Conservation (phyloP, 2,797 vertebrate genomes). For the Chelon labrosus region DNA sequence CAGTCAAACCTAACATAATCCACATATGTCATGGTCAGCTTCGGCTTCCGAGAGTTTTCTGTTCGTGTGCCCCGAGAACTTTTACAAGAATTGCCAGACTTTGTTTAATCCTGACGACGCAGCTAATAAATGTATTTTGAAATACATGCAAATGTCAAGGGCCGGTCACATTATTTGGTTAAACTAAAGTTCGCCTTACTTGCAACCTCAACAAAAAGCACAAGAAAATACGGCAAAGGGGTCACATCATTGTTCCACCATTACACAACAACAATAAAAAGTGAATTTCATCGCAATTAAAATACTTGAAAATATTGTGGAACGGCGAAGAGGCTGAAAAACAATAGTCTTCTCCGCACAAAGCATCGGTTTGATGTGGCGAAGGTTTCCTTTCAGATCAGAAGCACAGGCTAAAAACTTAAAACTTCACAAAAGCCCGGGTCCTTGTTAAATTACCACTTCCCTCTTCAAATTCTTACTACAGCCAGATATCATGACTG, state of each 20-base stretch:
- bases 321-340: not conserved
- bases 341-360: not conserved
- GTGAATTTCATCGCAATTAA: not conserved
- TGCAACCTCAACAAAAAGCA: not conserved
- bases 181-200: conserved; percentile 4
- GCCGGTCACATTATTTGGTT: not conserved
- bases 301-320: not conserved
- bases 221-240: not conserved
- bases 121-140: conserved; percentile 2
- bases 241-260: not conserved
- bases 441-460: conserved; percentile 58
- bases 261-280: not conserved
- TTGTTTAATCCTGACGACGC: not conserved
- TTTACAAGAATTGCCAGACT: not conserved
- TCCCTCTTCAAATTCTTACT: conserved; percentile 53
- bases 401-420: conserved; percentile 45
- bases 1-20: conserved; percentile 45
- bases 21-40: conserved; percentile 40
- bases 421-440: conserved; percentile 66
- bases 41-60: conserved; percentile 44
- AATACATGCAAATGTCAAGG: not conserved
- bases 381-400: conserved; percentile 41
- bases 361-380: conserved; percentile 34
- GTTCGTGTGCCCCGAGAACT: conserved; percentile 24
- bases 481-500: conserved; percentile 53